Evolutionary conservation across 2,888 invertebrate genomes (phyloP).

Genomic region (Philereme vetulata): DNA sequence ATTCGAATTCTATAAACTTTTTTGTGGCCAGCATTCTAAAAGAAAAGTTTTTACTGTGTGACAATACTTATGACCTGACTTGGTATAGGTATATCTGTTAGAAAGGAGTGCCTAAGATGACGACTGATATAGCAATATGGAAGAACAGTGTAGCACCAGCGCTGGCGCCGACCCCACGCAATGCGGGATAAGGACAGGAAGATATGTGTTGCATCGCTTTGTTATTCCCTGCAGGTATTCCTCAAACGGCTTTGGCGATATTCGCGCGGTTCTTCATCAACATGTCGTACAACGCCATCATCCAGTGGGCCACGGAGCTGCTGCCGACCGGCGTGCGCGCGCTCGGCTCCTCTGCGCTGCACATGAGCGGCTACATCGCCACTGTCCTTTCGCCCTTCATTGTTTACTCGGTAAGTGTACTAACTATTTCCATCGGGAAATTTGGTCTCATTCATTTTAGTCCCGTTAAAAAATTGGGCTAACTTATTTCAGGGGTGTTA

Average conservation of each 20-base stretch:
- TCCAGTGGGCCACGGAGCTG: slow-evolving; percentile 76
- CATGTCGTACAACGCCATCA: slow-evolving; percentile 74
- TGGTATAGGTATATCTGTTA: too few relatives aligned
- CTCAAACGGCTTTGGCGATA: slow-evolving; percentile 67
- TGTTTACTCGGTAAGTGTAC: slow-evolving; percentile 71
- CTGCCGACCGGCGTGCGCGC: slow-evolving; percentile 73
- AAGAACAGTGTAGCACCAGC: background rate
- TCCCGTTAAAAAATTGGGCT: too few relatives aligned
- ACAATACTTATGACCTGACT: too few relatives aligned
- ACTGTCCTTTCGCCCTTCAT: slow-evolving; percentile 71
- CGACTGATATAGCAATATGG: too few relatives aligned
- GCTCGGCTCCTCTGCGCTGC: slow-evolving; percentile 70
- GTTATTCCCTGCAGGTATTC: slow-evolving; percentile 51
- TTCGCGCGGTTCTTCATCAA: slow-evolving; percentile 75
- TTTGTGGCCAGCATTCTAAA: too few relatives aligned
- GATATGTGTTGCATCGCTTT: background rate
- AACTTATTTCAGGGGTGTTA: too few relatives aligned
- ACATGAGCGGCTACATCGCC: slow-evolving; percentile 72
- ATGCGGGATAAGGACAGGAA: background rate
- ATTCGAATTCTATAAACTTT: too few relatives aligned
- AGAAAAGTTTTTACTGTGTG: too few relatives aligned
- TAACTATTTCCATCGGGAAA: too few relatives aligned
- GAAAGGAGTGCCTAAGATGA: too few relatives aligned
- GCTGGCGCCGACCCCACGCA: slow-evolving; percentile 2
- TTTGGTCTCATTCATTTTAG: too few relatives aligned